Evolutionary conservation across 2,888 invertebrate genomes (phyloP).

Genomic region (Athrips mouffetella): DNA sequence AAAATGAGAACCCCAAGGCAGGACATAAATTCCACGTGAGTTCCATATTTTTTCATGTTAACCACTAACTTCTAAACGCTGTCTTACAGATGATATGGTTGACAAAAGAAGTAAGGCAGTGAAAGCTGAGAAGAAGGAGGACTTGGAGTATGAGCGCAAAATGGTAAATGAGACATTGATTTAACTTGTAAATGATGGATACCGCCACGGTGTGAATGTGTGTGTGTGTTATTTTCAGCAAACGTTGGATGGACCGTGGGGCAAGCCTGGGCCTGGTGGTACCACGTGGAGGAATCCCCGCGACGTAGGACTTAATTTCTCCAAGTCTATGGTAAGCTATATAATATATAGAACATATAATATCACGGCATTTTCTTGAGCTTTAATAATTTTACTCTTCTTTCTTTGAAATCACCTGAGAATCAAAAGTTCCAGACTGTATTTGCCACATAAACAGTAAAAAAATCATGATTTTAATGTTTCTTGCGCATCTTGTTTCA

Average conservation of each 20-base stretch:
- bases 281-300: constrained; percentile 85
- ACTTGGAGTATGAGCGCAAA: constrained; percentile 71
- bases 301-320: constrained; percentile 84
- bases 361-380: not conserved
- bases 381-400: too few species aligned
- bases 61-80: too few species aligned
- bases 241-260: constrained; percentile 79
- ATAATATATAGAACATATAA: not conserved
- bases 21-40: too few species aligned
- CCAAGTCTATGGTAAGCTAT: constrained; percentile 83
- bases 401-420: too few species aligned
- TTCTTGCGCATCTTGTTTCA: too few species aligned
- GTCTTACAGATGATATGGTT: constrained; percentile 79
- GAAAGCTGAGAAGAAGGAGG: constrained; percentile 64
- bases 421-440: too few species aligned
- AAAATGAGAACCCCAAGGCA: not conserved
- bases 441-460: too few species aligned
- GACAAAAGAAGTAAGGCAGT: constrained; percentile 71
- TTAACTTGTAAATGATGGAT: not conserved
- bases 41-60: too few species aligned
- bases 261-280: constrained; percentile 84
- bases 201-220: not conserved
- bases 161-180: constrained; percentile 63
- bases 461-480: too few species aligned
- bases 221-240: constrained; percentile 50